phyloP scores from a whole-genome alignment of 2,797 vertebrate genomes.

The Ceryle rudis region DNA sequence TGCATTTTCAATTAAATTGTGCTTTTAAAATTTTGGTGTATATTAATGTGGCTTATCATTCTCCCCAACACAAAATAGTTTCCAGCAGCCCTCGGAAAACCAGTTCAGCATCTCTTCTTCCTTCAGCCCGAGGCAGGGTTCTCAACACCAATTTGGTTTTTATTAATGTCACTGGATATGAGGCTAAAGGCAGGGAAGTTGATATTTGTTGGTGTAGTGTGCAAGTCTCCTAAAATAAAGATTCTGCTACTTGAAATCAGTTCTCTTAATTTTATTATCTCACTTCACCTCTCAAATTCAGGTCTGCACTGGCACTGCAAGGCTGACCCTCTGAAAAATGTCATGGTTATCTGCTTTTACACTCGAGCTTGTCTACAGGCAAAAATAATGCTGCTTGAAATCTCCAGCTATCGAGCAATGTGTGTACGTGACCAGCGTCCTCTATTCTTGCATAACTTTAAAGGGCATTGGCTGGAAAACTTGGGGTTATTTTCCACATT shows the following conservation, averaged over 20 bases:
- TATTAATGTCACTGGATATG: background rate
- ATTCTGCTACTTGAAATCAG: background rate
- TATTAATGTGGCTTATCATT: background rate
- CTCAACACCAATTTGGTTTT: background rate
- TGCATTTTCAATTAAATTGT: background rate
- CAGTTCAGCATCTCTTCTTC: background rate
- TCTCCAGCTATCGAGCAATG: background rate
- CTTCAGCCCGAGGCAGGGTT: background rate
- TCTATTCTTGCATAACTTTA: background rate
- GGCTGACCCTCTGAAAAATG: slow-evolving; percentile 23
- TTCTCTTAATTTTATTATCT: background rate
- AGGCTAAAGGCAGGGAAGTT: background rate
- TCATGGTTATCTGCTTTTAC: slow-evolving; percentile 8
- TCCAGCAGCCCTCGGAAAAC: background rate
- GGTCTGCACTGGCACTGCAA: background rate
- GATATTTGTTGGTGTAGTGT: accelerated
- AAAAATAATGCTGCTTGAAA: background rate
- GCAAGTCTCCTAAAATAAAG: background rate
- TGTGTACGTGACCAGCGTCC: accelerated
- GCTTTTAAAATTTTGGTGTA: background rate
- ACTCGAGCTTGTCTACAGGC: background rate
- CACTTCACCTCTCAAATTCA: background rate
- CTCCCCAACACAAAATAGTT: background rate
- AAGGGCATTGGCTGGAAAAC: background rate
- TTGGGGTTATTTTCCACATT: background rate